Conservation (phyloP, 2,888 invertebrate genomes). For the Limnephilus auricula region DNA sequence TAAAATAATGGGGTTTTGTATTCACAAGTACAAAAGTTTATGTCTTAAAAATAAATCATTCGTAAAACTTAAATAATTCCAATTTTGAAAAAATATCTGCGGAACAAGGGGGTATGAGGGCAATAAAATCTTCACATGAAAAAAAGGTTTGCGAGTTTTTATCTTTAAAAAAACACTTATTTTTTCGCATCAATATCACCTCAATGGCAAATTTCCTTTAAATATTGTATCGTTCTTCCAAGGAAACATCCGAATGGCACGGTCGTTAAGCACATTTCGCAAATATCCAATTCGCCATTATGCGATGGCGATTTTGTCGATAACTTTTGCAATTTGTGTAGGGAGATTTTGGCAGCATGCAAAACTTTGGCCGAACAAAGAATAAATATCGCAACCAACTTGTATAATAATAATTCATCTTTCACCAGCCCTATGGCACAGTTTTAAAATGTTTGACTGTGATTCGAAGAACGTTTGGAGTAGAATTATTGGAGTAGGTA, state of each 20-base stretch:
- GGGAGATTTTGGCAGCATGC: conserved; percentile 58
- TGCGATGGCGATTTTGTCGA: conserved; percentile 49
- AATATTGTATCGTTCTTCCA: conserved; percentile 39
- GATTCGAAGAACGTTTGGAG: neutral
- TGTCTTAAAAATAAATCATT: neutral
- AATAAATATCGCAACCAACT: conserved; percentile 51
- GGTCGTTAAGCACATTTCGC: conserved; percentile 61
- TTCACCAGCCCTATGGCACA: conserved; percentile 13
- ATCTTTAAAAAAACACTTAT: conserved; percentile 35
- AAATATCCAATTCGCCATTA: conserved; percentile 52
- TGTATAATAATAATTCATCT: conserved; percentile 47
- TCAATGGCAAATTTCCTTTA: conserved; percentile 31
- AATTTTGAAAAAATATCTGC: neutral
- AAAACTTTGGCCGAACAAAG: conserved; percentile 59
- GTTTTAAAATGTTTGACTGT: conserved; percentile 22
- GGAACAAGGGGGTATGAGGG: neutral
- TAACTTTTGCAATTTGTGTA: conserved; percentile 52
- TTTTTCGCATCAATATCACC: conserved; percentile 39
- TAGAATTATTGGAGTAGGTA: neutral
- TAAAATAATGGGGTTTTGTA: too few species aligned
- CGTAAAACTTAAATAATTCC: neutral
- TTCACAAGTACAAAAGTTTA: neutral
- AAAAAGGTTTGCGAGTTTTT: conserved; percentile 19
- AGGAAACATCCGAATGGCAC: conserved; percentile 50
- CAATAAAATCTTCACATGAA: conserved; percentile 18